Percentiles rank a stretch among this genome's conserved stretches.
These are phyloP conservation scores for Karalla daura DNA, from an alignment of 2,797 vertebrate genomes.

Conservation along the genomic window DNA sequence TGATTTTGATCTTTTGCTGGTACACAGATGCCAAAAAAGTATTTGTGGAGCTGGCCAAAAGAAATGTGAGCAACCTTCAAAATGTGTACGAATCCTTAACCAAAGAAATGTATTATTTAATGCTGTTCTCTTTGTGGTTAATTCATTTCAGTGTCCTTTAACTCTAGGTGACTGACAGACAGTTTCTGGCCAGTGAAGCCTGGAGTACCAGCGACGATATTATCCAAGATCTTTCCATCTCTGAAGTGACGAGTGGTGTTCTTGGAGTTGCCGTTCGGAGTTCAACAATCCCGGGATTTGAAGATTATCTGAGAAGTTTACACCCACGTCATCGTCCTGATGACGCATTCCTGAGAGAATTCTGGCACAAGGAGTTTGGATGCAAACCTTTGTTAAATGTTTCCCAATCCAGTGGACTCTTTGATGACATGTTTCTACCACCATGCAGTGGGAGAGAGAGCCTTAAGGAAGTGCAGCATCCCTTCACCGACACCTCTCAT, in stretches of 20 bases:
- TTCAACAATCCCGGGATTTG: slow-evolving; percentile 73
- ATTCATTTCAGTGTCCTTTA: not conserved
- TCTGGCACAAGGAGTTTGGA: slow-evolving; percentile 77
- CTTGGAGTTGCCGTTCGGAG: slow-evolving; percentile 80
- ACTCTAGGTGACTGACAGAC: slow-evolving; percentile 67
- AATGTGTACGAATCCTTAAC: not conserved
- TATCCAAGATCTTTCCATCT: slow-evolving; percentile 61
- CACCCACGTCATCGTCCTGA: slow-evolving; percentile 61
- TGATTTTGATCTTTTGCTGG: slow-evolving; percentile 77
- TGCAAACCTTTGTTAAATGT: slow-evolving; percentile 53
- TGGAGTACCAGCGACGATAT: slow-evolving; percentile 73
- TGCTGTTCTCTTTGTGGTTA: not conserved
- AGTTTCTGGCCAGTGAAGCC: slow-evolving; percentile 82
- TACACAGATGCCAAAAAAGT: slow-evolving; percentile 65
- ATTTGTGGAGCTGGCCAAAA: slow-evolving; percentile 71
- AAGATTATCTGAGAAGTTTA: slow-evolving; percentile 64
- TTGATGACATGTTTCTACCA: slow-evolving; percentile 16
- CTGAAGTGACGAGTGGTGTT: slow-evolving; percentile 69
- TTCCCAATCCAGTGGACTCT: not conserved
- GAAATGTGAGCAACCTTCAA: slow-evolving; percentile 61
- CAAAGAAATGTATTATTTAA: not conserved
- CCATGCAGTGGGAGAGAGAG: slow-evolving; percentile 74
- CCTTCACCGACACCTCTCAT: slow-evolving; percentile 71
- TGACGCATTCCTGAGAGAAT: slow-evolving; percentile 64
- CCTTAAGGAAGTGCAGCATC: slow-evolving; percentile 53